A percentile compares a stretch with the other conserved stretches of the same genome.
These are phyloP conservation scores for Temnothorax curvispinosus DNA, from an alignment of 1,140 invertebrate species.

Conservation along the genomic window DNA sequence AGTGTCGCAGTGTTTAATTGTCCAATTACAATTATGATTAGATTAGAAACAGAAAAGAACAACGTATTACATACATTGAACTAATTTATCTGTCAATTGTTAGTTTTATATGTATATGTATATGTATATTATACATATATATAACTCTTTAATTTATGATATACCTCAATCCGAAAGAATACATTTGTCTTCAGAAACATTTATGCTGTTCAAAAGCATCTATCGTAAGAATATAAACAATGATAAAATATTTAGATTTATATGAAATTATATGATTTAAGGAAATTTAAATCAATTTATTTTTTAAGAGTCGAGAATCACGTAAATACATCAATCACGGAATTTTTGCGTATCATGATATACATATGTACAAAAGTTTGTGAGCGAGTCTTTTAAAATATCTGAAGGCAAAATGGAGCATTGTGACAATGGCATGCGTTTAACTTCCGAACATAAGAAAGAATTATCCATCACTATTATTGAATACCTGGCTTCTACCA, in stretches of 20 bases:
- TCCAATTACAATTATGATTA: too few species aligned
- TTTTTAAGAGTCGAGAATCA: conserved; percentile 49
- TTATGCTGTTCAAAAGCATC: not conserved
- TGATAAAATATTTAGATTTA: not conserved
- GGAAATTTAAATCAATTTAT: conserved; percentile 1
- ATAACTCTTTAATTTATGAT: not conserved
- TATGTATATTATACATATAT: too few species aligned
- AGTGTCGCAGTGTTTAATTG: too few species aligned
- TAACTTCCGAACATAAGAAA: conserved; percentile 65
- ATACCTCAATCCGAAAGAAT: conserved; percentile 32
- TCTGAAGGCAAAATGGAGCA: conserved; percentile 49
- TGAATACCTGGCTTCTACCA: conserved; percentile 64
- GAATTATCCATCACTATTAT: conserved; percentile 61
- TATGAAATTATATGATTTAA: not conserved
- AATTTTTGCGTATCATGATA: not conserved
- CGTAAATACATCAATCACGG: conserved; percentile 6
- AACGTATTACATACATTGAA: too few species aligned
- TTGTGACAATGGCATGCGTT: conserved; percentile 64
- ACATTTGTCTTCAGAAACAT: conserved; percentile 33
- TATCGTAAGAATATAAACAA: conserved; percentile 15
- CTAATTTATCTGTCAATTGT: not conserved
- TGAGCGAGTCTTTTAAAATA: not conserved
- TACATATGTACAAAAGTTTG: not conserved
- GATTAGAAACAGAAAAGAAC: too few species aligned
- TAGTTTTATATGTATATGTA: conserved; percentile 9